Evolutionary conservation across 2,797 vertebrate species (phyloP).

Genomic region (Enteromius afrohamiltoni): DNA sequence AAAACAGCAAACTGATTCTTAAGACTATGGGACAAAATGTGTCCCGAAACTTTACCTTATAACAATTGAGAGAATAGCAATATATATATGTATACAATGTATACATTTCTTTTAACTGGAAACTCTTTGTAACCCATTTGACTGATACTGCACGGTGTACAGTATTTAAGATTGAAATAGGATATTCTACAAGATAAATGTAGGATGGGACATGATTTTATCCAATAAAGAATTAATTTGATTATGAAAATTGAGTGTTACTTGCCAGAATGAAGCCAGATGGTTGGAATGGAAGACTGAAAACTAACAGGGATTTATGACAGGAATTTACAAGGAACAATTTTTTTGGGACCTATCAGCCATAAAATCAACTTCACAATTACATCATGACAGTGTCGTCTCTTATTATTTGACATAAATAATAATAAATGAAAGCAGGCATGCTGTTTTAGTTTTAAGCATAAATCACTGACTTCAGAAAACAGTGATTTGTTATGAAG

Average conservation of each 20-base stretch:
- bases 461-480: neutral
- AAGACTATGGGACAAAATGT: neutral
- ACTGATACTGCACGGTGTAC: neutral
- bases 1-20: neutral
- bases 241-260: neutral
- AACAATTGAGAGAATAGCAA: neutral
- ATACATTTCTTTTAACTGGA: neutral
- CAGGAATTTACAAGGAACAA: neutral
- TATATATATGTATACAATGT: too few relatives aligned
- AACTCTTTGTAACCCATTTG: neutral
- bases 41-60: neutral
- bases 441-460: neutral
- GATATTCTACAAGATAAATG: neutral
- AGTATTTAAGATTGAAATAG: neutral
- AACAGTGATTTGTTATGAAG: slow-evolving; percentile 13
- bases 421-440: neutral
- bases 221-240: neutral
- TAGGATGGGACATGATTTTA: neutral
- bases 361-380: neutral
- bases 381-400: neutral
- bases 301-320: neutral
- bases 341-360: neutral
- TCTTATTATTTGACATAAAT: neutral
- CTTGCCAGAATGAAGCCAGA: neutral
- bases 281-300: neutral